Conservation (phyloP, 2,888 invertebrate species). For the Zonitis immaculata region DNA sequence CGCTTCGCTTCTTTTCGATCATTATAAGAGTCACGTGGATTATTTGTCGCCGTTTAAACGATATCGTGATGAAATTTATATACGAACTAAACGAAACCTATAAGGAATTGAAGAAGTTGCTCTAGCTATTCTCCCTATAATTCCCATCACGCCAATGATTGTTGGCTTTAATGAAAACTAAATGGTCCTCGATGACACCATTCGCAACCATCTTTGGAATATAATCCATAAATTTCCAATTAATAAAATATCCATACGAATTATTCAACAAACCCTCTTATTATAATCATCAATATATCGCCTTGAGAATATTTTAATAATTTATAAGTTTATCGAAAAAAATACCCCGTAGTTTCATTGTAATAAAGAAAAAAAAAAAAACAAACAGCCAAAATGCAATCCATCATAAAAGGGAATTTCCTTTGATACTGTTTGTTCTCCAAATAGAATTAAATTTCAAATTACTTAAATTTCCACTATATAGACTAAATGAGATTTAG, state of each 20-base stretch:
- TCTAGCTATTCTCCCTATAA: conserved; percentile 5
- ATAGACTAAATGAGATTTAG: no score
- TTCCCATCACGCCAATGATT: conserved; percentile 22
- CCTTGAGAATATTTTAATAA: background rate
- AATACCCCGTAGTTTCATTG: no score
- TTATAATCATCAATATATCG: background rate
- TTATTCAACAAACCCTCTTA: background rate
- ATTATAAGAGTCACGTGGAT: conserved; percentile 20
- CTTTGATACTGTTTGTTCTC: no score
- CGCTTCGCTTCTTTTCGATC: conserved; percentile 8
- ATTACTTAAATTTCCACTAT: no score
- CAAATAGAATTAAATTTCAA: no score
- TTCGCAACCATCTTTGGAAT: background rate
- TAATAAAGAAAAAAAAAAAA: no score
- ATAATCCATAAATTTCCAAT: conserved; percentile 2
- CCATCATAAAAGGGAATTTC: no score
- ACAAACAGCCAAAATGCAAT: no score
- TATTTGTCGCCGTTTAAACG: conserved; percentile 12
- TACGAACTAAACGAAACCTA: conserved; percentile 7
- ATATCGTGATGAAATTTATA: conserved; percentile 21
- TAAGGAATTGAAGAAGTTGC: conserved; percentile 14
- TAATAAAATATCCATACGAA: background rate
- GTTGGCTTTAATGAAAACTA: conserved; percentile 21
- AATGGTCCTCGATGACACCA: conserved; percentile 14
- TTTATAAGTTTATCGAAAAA: no score